A percentile compares a stretch with the other conserved stretches of the same genome.
These are phyloP conservation scores for Argyrosomus japonicus DNA, from an alignment of 2,113 vertebrate species.

Conservation along the genomic window DNA sequence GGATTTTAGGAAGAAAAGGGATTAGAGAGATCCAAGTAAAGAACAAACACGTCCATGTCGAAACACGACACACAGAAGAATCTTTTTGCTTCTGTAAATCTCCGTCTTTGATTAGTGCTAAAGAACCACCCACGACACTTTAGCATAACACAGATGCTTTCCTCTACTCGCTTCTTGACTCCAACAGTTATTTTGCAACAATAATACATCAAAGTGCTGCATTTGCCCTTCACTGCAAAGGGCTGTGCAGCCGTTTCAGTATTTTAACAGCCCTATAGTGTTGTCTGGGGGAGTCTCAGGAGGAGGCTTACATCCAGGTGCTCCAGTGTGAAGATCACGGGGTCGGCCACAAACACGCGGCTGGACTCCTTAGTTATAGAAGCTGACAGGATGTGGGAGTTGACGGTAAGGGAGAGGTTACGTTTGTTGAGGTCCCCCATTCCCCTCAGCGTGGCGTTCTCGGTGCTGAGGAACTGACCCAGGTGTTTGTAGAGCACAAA, in stretches of 20 bases:
- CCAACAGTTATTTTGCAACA: neutral
- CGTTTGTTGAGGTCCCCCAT: constrained; percentile 86
- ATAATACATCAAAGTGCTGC: constrained; percentile 9
- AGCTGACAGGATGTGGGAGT: constrained; percentile 97
- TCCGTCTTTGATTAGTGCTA: constrained; percentile 4
- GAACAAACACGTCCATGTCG: neutral
- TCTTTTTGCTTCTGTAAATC: neutral
- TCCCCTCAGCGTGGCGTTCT: constrained; percentile 95
- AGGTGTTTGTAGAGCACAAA: constrained; percentile 98
- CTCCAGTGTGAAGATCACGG: constrained; percentile 95
- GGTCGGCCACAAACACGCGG: constrained; percentile 95
- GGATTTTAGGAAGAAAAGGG: neutral
- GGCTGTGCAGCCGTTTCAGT: constrained; percentile 22
- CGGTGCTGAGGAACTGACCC: constrained; percentile 96
- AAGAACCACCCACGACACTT: neutral
- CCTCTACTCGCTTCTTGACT: neutral
- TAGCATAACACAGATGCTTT: constrained; percentile 1
- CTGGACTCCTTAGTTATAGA: constrained; percentile 99
- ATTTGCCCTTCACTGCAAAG: constrained; percentile 25
- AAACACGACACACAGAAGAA: neutral
- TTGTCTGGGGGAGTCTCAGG: constrained; percentile 38
- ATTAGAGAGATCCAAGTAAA: constrained; percentile 8
- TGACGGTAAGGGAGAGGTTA: constrained; percentile 95
- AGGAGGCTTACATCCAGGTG: constrained; percentile 95
- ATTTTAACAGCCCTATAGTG: constrained; percentile 19